Evolutionary conservation across 2,888 invertebrate species (phyloP).

Genomic region (Dicyrtoma fusca): DNA sequence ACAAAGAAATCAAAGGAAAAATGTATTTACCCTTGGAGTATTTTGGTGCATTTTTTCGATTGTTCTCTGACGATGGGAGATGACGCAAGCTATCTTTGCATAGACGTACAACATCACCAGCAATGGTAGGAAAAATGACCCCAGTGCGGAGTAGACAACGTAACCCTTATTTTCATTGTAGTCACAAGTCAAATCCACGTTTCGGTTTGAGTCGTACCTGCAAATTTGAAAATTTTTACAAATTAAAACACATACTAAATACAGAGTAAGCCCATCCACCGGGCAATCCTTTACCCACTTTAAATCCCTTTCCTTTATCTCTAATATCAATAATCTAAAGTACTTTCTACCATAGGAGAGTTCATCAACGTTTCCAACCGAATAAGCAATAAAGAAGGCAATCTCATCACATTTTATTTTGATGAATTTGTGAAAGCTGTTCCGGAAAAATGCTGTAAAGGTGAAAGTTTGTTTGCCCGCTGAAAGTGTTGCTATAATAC

Average conservation of each 20-base stretch:
- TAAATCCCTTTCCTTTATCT: no score
- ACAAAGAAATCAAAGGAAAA: not conserved
- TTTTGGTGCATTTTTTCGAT: constrained; percentile 61
- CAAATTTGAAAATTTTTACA: constrained; percentile 19
- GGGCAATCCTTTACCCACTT: no score
- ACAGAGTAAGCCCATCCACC: no score
- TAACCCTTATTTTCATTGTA: constrained; percentile 93
- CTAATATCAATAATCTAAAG: no score
- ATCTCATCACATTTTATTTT: no score
- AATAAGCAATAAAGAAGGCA: no score
- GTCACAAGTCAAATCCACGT: constrained; percentile 66
- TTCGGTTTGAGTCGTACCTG: constrained; percentile 73
- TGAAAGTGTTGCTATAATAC: no score
- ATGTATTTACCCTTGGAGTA: constrained; percentile 56
- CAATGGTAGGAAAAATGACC: constrained; percentile 95
- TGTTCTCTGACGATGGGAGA: constrained; percentile 73
- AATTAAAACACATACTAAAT: not conserved
- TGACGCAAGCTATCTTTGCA: constrained; percentile 82
- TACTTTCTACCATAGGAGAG: no score
- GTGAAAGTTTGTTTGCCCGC: no score
- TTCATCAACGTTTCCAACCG: no score
- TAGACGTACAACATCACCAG: constrained; percentile 95
- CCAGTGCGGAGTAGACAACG: constrained; percentile 92
- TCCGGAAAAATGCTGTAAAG: no score
- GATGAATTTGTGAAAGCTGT: no score